Percentiles rank a stretch among this genome's conserved stretches.
phyloP scores from a whole-genome alignment of 2,888 invertebrate species.

The Tachina lurida region DNA sequence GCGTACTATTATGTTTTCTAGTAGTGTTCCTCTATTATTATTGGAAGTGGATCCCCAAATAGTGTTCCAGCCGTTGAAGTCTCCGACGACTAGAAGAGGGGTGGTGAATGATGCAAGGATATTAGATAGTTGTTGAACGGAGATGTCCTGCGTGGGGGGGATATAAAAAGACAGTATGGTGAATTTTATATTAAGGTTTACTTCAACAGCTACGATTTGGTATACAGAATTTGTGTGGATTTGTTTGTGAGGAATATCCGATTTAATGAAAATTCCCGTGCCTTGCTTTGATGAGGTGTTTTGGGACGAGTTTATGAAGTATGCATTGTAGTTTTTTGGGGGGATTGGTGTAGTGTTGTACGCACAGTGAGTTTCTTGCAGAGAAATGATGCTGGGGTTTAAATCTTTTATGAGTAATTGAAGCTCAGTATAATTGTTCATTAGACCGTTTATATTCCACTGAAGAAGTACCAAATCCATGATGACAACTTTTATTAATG shows the following conservation, averaged over 20 bases:
- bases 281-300: conserved; percentile 11
- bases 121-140: background rate
- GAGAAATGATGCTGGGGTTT: background rate
- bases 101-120: background rate
- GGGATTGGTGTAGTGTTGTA: background rate
- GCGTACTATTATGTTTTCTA: background rate
- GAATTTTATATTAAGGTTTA: background rate
- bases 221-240: background rate
- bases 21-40: background rate
- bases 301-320: background rate
- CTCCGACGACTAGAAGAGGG: background rate
- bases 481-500: background rate
- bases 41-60: background rate
- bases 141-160: background rate
- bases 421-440: background rate
- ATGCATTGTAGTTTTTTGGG: background rate
- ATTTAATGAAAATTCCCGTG: conserved; percentile 11
- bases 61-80: background rate
- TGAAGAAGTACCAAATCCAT: background rate
- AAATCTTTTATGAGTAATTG: background rate
- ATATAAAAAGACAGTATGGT: background rate
- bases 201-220: background rate
- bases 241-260: conserved; percentile 3
- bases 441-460: background rate
- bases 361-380: background rate